phyloP scores from a whole-genome alignment of 2,797 vertebrate species.

The Acestrorhynchus altus region DNA sequence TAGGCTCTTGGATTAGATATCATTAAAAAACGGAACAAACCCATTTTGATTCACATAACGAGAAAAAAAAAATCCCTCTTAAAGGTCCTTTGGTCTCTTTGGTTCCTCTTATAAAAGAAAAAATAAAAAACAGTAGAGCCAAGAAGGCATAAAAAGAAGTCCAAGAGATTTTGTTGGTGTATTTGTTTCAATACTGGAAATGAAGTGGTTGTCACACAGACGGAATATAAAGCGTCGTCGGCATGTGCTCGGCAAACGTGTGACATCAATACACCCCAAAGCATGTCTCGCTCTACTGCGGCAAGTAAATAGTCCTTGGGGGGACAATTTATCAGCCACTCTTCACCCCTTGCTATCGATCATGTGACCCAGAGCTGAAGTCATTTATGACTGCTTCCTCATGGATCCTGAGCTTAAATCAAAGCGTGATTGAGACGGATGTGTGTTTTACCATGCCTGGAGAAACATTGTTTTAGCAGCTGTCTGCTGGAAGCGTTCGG shows the following conservation, averaged over 20 bases:
- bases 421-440: conserved; percentile 39
- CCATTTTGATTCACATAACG: not conserved
- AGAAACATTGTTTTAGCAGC: conserved; percentile 2
- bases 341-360: conserved; percentile 51
- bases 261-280: conserved; percentile 1
- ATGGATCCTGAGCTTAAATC: conserved; percentile 42
- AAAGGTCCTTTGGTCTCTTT: not conserved
- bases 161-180: not conserved
- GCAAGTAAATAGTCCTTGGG: conserved; percentile 12
- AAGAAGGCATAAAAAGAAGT: not conserved
- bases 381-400: conserved; percentile 45
- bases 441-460: conserved; percentile 19
- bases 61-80: not conserved
- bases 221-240: not conserved
- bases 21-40: conserved; percentile 8
- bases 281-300: not conserved
- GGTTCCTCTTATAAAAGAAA: not conserved
- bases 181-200: conserved; percentile 10
- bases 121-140: not conserved
- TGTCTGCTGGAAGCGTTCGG: conserved; percentile 1
- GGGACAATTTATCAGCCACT: conserved; percentile 34
- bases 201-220: not conserved
- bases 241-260: conserved; percentile 12
- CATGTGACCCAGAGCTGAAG: conserved; percentile 46
- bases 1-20: conserved; percentile 28